These are phyloP conservation scores for Megamerina dolium DNA, from an alignment of 2,888 invertebrate genomes.

Conservation along the genomic window DNA sequence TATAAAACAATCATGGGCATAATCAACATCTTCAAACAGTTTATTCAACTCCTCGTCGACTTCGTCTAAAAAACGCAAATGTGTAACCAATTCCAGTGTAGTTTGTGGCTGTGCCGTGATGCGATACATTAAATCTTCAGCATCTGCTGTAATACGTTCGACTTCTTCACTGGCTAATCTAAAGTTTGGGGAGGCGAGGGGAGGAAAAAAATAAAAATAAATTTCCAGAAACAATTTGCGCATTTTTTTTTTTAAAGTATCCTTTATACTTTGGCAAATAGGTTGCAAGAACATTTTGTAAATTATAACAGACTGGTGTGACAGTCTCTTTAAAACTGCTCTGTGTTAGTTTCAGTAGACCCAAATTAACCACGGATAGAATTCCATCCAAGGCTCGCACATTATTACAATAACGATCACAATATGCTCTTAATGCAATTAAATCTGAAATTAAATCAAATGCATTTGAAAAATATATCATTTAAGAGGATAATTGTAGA, in stretches of 20 bases:
- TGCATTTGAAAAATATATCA: not conserved
- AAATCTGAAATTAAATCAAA: slow-evolving; percentile 48
- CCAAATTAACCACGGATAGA: slow-evolving; percentile 62
- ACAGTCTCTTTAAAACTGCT: slow-evolving; percentile 65
- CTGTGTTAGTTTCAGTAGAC: slow-evolving; percentile 65
- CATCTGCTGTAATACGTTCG: slow-evolving; percentile 39
- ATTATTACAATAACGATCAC: slow-evolving; percentile 65
- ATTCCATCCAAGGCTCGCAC: slow-evolving; percentile 62
- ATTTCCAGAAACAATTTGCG: too few relatives aligned
- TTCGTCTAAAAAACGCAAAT: slow-evolving; percentile 53
- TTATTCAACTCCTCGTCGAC: slow-evolving; percentile 60
- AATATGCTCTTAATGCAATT: slow-evolving; percentile 59
- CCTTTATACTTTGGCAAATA: slow-evolving; percentile 60
- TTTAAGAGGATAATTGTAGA: not conserved
- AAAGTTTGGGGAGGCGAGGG: slow-evolving; percentile 2
- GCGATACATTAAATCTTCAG: slow-evolving; percentile 57
- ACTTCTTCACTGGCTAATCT: slow-evolving; percentile 62
- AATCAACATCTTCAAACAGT: slow-evolving; percentile 69
- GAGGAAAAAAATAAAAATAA: not conserved
- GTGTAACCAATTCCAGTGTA: slow-evolving; percentile 64
- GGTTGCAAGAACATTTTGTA: slow-evolving; percentile 60
- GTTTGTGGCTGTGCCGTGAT: slow-evolving; percentile 61
- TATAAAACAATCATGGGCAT: slow-evolving; percentile 76
- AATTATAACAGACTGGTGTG: slow-evolving; percentile 63
- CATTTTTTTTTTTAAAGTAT: too few relatives aligned